Evolutionary conservation across 2,888 invertebrate species (phyloP).

Genomic region (Chloroclystis v-ata): DNA sequence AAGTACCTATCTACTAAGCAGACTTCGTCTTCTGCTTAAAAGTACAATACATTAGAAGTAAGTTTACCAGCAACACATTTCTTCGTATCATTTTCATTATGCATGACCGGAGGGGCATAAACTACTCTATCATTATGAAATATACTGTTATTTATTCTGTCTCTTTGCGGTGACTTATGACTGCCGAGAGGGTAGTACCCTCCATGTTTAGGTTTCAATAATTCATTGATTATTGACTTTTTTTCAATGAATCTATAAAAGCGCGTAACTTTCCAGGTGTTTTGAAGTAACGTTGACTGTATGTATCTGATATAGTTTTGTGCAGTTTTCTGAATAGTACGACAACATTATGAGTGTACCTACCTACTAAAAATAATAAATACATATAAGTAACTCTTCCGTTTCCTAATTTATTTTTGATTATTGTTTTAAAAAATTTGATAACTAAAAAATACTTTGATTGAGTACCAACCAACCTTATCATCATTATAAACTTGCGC

Average conservation of each 20-base stretch:
- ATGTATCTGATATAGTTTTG: too few relatives aligned
- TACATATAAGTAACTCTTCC: too few relatives aligned
- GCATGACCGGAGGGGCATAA: conserved; percentile 35
- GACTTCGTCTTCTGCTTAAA: conserved; percentile 18
- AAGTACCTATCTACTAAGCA: not conserved
- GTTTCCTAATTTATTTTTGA: too few relatives aligned
- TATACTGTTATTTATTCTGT: conserved; percentile 25
- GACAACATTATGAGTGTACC: too few relatives aligned
- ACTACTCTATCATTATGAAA: conserved; percentile 39
- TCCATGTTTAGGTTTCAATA: conserved; percentile 28
- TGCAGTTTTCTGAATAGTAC: too few relatives aligned
- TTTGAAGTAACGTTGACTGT: too few relatives aligned
- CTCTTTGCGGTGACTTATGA: conserved; percentile 15
- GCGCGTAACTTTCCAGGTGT: too few relatives aligned
- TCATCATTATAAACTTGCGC: too few relatives aligned
- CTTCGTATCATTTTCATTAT: conserved; percentile 38
- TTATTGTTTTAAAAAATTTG: too few relatives aligned
- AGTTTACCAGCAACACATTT: conserved; percentile 25
- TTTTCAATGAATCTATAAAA: not conserved
- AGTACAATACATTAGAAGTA: conserved; percentile 20
- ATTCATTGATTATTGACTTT: conserved; percentile 30
- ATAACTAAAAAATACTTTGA: too few relatives aligned
- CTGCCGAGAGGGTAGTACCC: conserved; percentile 31
- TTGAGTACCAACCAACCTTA: too few relatives aligned
- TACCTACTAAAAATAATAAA: not conserved